These are phyloP conservation scores for Papilio polyxenes DNA, from an alignment of 1,140 invertebrate species.

Conservation along the genomic window DNA sequence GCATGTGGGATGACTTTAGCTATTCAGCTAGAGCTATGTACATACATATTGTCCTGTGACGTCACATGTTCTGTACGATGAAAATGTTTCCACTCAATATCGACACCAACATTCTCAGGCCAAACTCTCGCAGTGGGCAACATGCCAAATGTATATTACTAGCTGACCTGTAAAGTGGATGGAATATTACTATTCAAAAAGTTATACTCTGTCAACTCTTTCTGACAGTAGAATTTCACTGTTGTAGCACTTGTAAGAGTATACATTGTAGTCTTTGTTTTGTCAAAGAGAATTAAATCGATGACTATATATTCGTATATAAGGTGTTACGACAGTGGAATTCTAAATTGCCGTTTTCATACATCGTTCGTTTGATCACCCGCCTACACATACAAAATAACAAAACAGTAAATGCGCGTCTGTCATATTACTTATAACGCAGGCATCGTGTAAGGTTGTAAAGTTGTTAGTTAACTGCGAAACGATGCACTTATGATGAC, in stretches of 20 bases:
- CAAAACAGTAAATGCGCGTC: not conserved
- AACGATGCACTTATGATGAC: not conserved
- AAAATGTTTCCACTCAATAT: not conserved
- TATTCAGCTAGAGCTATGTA: too few relatives aligned
- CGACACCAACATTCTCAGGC: not conserved
- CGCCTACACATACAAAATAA: not conserved
- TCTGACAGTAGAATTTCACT: too few relatives aligned
- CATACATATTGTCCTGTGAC: not conserved
- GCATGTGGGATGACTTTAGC: not conserved
- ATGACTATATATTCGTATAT: too few relatives aligned
- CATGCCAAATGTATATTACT: not conserved
- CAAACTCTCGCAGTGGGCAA: not conserved
- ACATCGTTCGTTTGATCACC: not conserved
- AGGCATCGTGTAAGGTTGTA: not conserved
- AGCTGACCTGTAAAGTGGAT: not conserved
- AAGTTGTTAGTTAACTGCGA: constrained; percentile 14
- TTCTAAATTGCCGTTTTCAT: not conserved
- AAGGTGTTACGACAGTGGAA: too few relatives aligned
- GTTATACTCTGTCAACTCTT: not conserved
- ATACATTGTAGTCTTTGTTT: too few relatives aligned
- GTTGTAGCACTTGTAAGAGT: too few relatives aligned
- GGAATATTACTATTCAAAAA: not conserved
- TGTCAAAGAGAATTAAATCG: too few relatives aligned
- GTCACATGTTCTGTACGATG: not conserved
- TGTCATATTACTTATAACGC: not conserved